Base-by-base conservation (phyloP, 2,797 vertebrate genomes). In the Leucoraja ocellata region DNA sequence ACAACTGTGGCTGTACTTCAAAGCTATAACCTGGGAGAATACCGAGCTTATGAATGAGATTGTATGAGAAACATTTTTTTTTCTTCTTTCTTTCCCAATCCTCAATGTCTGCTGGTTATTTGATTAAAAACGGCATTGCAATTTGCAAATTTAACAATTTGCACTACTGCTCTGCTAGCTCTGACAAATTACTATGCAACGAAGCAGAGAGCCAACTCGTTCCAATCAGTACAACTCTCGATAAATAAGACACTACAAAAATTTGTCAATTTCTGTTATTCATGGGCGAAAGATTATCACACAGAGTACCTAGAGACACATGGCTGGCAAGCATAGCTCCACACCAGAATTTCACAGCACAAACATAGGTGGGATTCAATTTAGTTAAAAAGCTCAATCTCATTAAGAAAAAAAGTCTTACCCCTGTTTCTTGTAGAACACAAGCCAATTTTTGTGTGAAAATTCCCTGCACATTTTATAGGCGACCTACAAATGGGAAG, bases 401-500 rank as follows among this genome's bases (percentile, higher is more conserved):
- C 5, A 80, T 39, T 65, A 80, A 81, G 46, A 13, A 32, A 65
- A 93, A 73, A 23, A 28, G 18, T 39, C 98, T 97, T 93, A 99
- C 99, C 98, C 97, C 10, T 96, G 94, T 95, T 98, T 97, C 95
- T 97, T 98, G 95, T 98, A 99, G 96, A 99, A 99, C 68, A 99
- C 97, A 83, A 99, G 96, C 98, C 99, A 99, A 96, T 99, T 99
- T 95, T 99, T 98, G 93, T 98, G 97, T 61, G 98, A 96, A 95
- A 99, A 99, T 94, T 99, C 98, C 23, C 96, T 96, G 95, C 98
- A 99, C 98, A 99, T 99, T 97, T 97, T 99, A 94, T 97, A 95
- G 94, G 13, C 95, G 25, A 94, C 95, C 95, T 96, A 94, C 95
- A 97, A 93, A 1, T 93, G 93, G 94, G 21, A 94, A 74, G 93